Base-by-base conservation (phyloP, 1,140 invertebrate genomes). In the Phymorhynchus buccinoides region DNA sequence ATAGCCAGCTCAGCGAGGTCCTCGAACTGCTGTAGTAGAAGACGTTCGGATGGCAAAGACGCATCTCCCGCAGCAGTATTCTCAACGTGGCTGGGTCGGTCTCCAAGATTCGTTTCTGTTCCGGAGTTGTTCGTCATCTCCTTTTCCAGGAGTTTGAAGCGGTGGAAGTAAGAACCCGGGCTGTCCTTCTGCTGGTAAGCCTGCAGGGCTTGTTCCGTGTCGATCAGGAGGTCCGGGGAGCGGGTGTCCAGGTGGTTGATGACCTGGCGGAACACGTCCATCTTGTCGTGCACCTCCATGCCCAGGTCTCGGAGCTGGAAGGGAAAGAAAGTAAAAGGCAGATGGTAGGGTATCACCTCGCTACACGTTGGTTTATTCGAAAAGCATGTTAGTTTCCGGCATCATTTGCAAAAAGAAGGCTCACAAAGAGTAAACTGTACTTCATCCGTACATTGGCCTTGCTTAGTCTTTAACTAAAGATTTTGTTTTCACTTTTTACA, bases 1-100 rank as follows among this genome's bases (percentile, higher is more conserved):
- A 85, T 85, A 44, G 84, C 79, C 79, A 85, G 62, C 68, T 85
- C 84, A 18, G 84, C 84, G 2, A 85, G 66, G 84, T 85, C 71
- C 6, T 80, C 84, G 66, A 85, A 81, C 77, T 81, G 84, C 48
- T 82, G 62, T 39, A 85, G n/a, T 16, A 83, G 62, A 22, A 83
- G 62, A 22, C 14, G 22, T 39, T 18, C 66, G 1, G 81, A 22
- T 22, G 71, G 62, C 22, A 42, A 32, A 2, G 12, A 1, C 37
- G 22, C 27, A 32, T 16, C 56, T 2, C 62, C 32, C 6, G 52
- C 80, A 27, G n/a, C 32, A 14, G 62, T 41, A 37, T 27, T 22
- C 56, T 18, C 6, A 22, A 27, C 3, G 39, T 37, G 75, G 18
- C 22, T 39, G 4, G 39, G 39, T 18, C 75, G 30, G 32, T 35